phyloP scores from a whole-genome alignment of 2,888 invertebrate genomes.

The Noctua comes region DNA sequence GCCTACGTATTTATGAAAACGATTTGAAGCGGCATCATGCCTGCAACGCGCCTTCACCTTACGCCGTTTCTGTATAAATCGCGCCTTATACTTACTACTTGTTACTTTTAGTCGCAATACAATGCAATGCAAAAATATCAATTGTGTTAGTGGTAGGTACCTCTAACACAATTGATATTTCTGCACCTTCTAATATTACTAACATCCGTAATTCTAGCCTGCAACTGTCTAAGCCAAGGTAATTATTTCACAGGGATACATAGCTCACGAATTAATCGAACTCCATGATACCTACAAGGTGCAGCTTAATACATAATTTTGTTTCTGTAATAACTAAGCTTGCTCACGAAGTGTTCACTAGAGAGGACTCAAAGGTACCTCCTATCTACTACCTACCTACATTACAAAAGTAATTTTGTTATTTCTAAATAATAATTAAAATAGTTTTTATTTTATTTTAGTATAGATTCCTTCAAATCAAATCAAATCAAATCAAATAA shows the following conservation, averaged over 20 bases:
- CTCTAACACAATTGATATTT: not conserved
- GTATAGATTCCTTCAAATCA: not conserved
- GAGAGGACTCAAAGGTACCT: not conserved
- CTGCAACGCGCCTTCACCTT: too few species aligned
- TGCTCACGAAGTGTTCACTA: constrained; percentile 30
- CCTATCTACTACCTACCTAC: not conserved
- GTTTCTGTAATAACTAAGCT: constrained; percentile 2
- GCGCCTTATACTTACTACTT: too few species aligned
- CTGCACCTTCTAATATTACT: not conserved
- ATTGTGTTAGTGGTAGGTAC: too few species aligned
- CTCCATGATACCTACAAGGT: constrained; percentile 10
- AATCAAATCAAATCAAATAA: too few species aligned
- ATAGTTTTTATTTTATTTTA: not conserved
- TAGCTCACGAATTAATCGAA: constrained; percentile 48
- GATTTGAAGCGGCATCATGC: too few species aligned
- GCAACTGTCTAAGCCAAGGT: constrained; percentile 24
- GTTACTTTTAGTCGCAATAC: not conserved
- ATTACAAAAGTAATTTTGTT: not conserved
- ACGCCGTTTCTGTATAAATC: too few species aligned
- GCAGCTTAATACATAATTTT: constrained; percentile 32
- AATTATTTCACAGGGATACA: constrained; percentile 34
- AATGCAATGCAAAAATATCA: too few species aligned
- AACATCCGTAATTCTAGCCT: constrained; percentile 34
- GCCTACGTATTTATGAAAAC: too few species aligned
- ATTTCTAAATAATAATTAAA: not conserved